phyloP scores from a whole-genome alignment of 2,797 vertebrate species.

The Onychomys arenicola region DNA sequence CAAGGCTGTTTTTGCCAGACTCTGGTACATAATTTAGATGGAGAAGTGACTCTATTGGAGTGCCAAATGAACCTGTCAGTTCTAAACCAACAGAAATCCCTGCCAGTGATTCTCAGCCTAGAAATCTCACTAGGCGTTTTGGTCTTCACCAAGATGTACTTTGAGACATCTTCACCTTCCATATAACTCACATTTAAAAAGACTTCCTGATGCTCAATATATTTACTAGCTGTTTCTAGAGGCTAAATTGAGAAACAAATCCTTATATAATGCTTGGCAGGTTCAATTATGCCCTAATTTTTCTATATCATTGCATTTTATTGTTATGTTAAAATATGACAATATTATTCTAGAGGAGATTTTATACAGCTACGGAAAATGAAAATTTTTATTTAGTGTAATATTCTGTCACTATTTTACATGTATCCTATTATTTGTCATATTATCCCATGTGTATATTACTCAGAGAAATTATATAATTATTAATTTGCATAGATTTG shows the following conservation, averaged over 20 bases:
- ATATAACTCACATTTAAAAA: background rate
- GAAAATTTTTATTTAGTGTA: background rate
- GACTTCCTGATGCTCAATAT: background rate
- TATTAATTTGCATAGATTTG: background rate
- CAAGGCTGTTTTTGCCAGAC: background rate
- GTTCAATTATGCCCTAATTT: background rate
- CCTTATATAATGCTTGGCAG: background rate
- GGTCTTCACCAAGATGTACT: background rate
- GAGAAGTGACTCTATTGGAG: background rate
- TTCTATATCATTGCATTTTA: background rate
- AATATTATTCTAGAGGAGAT: background rate
- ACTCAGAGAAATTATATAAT: background rate
- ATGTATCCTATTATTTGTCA: background rate
- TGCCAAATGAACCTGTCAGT: background rate
- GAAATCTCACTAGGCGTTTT: background rate
- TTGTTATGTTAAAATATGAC: slow-evolving; percentile 7
- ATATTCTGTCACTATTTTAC: background rate
- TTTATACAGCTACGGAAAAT: background rate
- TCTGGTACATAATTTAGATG: background rate
- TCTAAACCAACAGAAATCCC: background rate
- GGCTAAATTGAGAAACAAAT: background rate
- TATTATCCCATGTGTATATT: background rate
- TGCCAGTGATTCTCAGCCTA: background rate
- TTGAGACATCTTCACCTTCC: background rate
- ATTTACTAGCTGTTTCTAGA: background rate